phyloP scores from a whole-genome alignment of 2,888 invertebrate genomes.

The Ophion costatus region DNA sequence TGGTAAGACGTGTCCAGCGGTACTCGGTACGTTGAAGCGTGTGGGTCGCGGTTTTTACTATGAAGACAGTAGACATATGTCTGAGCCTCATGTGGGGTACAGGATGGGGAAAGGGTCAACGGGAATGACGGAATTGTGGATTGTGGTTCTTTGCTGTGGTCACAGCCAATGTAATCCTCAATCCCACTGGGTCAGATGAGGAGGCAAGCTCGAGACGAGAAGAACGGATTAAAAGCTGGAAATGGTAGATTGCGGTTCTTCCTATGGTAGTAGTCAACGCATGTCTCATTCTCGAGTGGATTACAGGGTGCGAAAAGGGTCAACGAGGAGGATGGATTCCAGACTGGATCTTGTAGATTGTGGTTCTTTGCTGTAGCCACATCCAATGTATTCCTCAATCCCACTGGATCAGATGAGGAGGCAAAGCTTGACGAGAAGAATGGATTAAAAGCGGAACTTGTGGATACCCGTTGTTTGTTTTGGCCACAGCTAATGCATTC shows the following conservation, averaged over 20 bases:
- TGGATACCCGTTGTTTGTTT: background rate
- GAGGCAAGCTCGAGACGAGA: background rate
- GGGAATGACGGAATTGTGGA: background rate
- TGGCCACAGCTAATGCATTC: background rate
- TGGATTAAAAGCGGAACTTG: background rate
- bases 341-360: background rate
- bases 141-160: background rate
- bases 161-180: background rate
- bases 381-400: background rate
- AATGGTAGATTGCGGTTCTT: background rate
- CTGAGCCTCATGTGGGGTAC: background rate
- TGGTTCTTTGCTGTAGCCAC: background rate
- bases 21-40: background rate
- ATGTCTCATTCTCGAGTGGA: background rate
- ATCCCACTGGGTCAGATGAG: background rate
- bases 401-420: background rate
- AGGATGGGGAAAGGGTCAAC: background rate
- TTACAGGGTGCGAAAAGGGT: background rate
- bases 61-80: background rate
- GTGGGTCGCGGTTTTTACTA: background rate
- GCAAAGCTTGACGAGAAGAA: background rate
- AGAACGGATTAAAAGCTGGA: background rate
- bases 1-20: background rate
- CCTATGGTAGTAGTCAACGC: background rate
- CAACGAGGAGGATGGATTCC: background rate